A percentile compares a stretch with the other conserved stretches of the same genome.
Conservation (phyloP, 1,140 invertebrate species). For the Drosophila nannoptera region DNA sequence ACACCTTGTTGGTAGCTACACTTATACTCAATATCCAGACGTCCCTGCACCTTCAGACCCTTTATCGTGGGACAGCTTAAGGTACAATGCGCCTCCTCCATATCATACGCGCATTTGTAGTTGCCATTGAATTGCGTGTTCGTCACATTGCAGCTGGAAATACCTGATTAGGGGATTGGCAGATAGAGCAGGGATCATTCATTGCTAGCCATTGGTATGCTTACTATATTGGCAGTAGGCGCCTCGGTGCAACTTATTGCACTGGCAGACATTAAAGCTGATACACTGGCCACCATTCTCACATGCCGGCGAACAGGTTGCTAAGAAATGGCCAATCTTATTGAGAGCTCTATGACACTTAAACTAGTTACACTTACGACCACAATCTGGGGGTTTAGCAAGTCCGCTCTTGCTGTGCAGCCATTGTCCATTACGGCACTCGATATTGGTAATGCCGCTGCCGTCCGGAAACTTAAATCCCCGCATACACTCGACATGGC, state of each 20-base stretch:
- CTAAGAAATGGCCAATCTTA: conserved; percentile 69
- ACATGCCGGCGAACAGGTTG: conserved; percentile 87
- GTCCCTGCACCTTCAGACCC: conserved; percentile 80
- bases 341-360: no score
- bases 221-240: conserved; percentile 88
- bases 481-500: conserved; percentile 82
- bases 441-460: conserved; percentile 81
- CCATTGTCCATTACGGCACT: conserved; percentile 84
- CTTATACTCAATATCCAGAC: conserved; percentile 81
- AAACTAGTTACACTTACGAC: conserved; percentile 79
- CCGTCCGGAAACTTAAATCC: conserved; percentile 84
- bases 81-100: conserved; percentile 82
- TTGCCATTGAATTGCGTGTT: conserved; percentile 84
- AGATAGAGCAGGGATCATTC: not conserved
- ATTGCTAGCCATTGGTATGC: conserved; percentile 49
- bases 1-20: conserved; percentile 85
- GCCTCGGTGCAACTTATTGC: conserved; percentile 85
- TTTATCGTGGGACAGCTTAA: conserved; percentile 83
- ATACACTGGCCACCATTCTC: conserved; percentile 88
- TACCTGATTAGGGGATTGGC: conserved; percentile 28
- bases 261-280: conserved; percentile 87
- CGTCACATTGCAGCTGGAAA: conserved; percentile 63
- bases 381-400: conserved; percentile 82
- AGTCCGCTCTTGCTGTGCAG: conserved; percentile 80
- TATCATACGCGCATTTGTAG: conserved; percentile 84